These are phyloP conservation scores for Rotaria magnacalcarata DNA, from an alignment of 2,888 invertebrate genomes.

Conservation along the genomic window DNA sequence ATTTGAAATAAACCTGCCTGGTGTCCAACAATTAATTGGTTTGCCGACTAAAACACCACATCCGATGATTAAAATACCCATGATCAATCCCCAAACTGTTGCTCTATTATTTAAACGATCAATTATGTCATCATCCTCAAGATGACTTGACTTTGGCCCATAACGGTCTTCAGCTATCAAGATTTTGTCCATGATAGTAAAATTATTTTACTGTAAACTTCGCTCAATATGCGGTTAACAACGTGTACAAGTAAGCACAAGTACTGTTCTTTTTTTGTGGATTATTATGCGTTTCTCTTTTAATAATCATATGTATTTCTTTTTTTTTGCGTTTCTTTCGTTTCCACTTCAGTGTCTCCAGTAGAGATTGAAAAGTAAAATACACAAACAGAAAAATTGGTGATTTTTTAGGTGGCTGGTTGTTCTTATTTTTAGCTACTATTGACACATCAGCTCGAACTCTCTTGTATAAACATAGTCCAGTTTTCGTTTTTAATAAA, in stretches of 20 bases:
- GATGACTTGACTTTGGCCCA: neutral
- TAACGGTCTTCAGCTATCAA: neutral
- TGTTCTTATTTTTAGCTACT: neutral
- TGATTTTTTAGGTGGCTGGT: neutral
- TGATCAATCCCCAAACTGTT: neutral
- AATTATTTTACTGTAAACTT: neutral
- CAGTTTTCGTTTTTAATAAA: too few species aligned
- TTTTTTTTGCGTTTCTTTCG: neutral
- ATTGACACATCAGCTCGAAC: neutral
- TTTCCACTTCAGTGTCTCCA: neutral
- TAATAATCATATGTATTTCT: neutral
- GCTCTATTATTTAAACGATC: neutral
- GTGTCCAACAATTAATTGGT: conserved; percentile 22
- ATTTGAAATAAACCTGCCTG: neutral
- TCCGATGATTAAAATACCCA: neutral
- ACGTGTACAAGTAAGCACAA: neutral
- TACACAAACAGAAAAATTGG: neutral
- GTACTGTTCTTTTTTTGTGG: neutral
- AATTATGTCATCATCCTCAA: neutral
- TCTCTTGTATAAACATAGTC: too few species aligned
- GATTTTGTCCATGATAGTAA: neutral
- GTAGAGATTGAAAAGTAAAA: neutral
- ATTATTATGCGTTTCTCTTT: neutral
- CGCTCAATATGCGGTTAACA: too few species aligned
- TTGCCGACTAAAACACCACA: neutral